Evolutionary conservation across 2,888 invertebrate genomes (phyloP), one percentile per base, ranked within the genome.

Genomic region (Boloria euphrosyne): DNA sequence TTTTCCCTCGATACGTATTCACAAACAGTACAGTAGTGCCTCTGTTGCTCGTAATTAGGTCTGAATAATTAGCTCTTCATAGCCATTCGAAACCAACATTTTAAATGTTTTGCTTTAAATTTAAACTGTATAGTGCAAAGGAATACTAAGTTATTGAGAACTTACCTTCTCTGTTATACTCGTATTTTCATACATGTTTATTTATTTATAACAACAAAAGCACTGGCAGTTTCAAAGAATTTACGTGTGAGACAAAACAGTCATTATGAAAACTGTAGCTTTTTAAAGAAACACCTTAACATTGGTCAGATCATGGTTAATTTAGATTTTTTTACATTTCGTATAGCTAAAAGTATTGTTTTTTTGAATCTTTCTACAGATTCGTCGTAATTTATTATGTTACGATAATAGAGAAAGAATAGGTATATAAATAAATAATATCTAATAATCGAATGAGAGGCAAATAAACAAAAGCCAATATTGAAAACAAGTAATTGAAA

Each of bases 1-100:
- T 85, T 85, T 85, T 79, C 80, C 84, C 89, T 64, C 63, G 66
- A 68, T 46, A 54, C 58, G 61, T 70, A 65, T 61, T 62, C 61
- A 62, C 59, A 64, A 62, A 68, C 38, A 68, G 44, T 66, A 58
- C 43, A 66, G 46, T 68, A 68, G 68, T 68, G 62, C 68, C 66
- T 68, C 57, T 71, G 71, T 71, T 69, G 63, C 54, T 67, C 53
- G 65, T 66, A 68, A 66, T 53, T 57, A 46, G 16, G 13, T 57
- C 3, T 57, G 13, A 44, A 57, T 57, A 27, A 22, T 57, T 57
- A 22, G 44, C 10, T 13, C 1, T 57, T 22, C 46, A 13, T 4
- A 46, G 22, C 44, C n/a, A 16, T 5, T n/a, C n/a, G 13, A 13
- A 46, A 46, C 13, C 22, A 22, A 27, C 46, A n/a, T 22, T 22